Evolutionary conservation across 2,888 invertebrate genomes (phyloP).

Genomic region (Drosophila putrida): DNA sequence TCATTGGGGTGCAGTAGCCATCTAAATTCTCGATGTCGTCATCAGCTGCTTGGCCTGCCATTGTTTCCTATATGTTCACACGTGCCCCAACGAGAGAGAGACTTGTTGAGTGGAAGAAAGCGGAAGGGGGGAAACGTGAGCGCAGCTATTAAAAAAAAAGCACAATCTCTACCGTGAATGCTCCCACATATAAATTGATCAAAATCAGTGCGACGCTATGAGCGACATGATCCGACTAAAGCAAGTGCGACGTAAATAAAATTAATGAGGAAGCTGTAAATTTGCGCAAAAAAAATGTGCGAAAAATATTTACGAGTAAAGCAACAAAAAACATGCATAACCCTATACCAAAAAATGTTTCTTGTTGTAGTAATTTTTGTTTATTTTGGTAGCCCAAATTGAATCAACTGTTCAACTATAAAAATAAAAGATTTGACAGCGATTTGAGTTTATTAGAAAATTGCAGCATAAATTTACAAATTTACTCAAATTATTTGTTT

Average conservation of each 20-base stretch:
- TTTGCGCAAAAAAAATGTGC: conserved; percentile 66
- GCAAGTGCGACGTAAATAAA: conserved; percentile 53
- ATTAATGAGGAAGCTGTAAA: conserved; percentile 76
- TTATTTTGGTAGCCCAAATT: conserved; percentile 24
- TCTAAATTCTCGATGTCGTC: conserved; percentile 47
- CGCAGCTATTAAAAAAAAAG: conserved; percentile 38
- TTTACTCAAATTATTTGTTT: conserved; percentile 19
- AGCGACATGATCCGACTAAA: conserved; percentile 56
- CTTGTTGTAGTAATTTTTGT: conserved; percentile 16
- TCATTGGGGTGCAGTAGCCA: conserved; percentile 42
- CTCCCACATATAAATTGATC: conserved; percentile 71
- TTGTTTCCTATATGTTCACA: conserved; percentile 61
- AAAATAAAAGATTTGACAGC: conserved; percentile 24
- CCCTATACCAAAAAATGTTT: conserved; percentile 22
- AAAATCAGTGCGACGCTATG: conserved; percentile 59
- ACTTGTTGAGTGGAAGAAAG: background rate
- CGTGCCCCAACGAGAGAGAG: conserved; percentile 34
- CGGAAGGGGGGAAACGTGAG: conserved; percentile 12
- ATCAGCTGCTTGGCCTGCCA: conserved; percentile 40
- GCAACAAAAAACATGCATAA: conserved; percentile 10
- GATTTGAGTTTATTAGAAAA: conserved; percentile 52
- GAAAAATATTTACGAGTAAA: conserved; percentile 46
- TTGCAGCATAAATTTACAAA: conserved; percentile 41
- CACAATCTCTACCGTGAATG: conserved; percentile 46
- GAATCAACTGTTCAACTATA: conserved; percentile 22